A percentile compares a stretch with the other conserved stretches of the same genome.
Evolutionary conservation across 2,113 vertebrate species (phyloP).

Genomic region (Pteruthius melanotis): DNA sequence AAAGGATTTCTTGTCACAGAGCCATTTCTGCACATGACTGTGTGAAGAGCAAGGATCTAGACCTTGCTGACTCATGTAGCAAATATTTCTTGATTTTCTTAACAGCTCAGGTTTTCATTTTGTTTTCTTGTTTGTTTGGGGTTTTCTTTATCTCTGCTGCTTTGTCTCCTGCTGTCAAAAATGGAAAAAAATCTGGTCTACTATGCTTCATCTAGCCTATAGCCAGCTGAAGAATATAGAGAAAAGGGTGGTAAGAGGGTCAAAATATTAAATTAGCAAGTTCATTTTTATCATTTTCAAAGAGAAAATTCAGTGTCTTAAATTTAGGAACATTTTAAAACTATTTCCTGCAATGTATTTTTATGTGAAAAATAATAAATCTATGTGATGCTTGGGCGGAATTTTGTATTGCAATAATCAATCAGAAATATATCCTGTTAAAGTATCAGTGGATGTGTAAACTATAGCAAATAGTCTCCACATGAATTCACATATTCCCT

Average conservation of each 20-base stretch:
- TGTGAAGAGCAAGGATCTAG: background rate
- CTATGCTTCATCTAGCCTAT: background rate
- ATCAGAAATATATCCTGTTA: background rate
- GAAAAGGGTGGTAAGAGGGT: background rate
- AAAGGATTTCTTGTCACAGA: constrained; percentile 13
- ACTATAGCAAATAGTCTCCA: background rate
- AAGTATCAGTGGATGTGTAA: background rate
- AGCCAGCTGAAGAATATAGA: background rate
- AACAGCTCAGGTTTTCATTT: background rate
- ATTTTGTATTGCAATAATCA: background rate
- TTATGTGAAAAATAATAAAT: background rate
- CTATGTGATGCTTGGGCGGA: background rate
- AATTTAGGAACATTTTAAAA: background rate
- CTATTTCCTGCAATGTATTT: background rate
- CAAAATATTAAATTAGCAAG: background rate
- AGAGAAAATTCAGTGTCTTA: background rate
- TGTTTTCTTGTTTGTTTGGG: background rate
- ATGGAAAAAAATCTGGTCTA: background rate
- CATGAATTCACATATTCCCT: background rate
- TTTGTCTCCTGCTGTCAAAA: background rate
- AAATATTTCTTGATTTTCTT: background rate
- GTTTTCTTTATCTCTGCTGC: background rate
- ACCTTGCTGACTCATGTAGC: constrained; percentile 11
- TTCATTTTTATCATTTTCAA: background rate
- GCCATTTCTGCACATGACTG: background rate